phyloP scores from a whole-genome alignment of 1,140 invertebrate species.

The Hermetia illucens region DNA sequence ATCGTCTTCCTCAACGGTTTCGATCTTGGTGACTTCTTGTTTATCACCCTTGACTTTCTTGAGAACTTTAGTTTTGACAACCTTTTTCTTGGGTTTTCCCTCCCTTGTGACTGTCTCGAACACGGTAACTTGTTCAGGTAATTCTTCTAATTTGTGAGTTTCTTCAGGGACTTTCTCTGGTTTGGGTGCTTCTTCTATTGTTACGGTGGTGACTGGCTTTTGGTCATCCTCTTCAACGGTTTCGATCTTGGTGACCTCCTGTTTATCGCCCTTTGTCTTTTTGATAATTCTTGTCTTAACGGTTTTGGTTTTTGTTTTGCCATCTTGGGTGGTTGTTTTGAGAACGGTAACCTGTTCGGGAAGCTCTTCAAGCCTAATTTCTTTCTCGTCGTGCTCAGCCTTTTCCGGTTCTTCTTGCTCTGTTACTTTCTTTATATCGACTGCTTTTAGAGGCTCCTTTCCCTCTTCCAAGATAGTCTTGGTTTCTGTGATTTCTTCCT shows the following conservation, averaged over 20 bases:
- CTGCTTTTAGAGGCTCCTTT: constrained; percentile 18
- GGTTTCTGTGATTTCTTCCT: constrained; percentile 26
- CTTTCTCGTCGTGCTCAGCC: constrained; percentile 4
- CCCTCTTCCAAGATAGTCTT: constrained; percentile 17
- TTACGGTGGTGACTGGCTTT: constrained; percentile 14
- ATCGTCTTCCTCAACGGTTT: constrained; percentile 16
- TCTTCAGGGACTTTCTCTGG: background rate
- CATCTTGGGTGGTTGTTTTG: constrained; percentile 11
- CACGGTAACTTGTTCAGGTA: background rate
- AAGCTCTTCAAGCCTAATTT: constrained; percentile 14
- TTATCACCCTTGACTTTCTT: constrained; percentile 13
- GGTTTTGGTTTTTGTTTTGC: constrained; percentile 12
- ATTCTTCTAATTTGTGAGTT: background rate
- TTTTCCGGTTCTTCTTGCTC: constrained; percentile 10
- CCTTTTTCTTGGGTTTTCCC: constrained; percentile 14
- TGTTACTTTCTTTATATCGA: constrained; percentile 8
- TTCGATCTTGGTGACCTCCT: constrained; percentile 19
- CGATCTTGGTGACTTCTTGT: constrained; percentile 17
- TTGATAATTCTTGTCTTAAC: constrained; percentile 17
- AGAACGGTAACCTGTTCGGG: constrained; percentile 13
- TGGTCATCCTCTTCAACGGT: constrained; percentile 21
- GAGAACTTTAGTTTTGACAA: constrained; percentile 17
- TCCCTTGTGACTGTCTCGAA: constrained; percentile 10
- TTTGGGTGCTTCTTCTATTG: constrained; percentile 8
- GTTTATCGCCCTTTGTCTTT: constrained; percentile 14